phyloP scores from a whole-genome alignment of 2,888 invertebrate species.

The Chrysopilus asiliformis region DNA sequence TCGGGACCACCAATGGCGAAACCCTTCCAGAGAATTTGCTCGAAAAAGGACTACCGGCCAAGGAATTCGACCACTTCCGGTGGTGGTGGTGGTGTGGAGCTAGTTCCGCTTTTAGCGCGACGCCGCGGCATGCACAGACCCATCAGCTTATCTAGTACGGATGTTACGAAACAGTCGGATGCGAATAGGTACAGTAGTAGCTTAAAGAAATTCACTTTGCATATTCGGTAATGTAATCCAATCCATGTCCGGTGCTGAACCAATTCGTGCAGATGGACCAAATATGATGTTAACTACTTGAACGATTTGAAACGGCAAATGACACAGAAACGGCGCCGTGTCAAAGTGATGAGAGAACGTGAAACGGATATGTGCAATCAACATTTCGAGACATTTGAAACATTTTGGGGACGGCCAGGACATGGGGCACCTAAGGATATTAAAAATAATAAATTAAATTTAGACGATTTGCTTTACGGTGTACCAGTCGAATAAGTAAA shows the following conservation, averaged over 20 bases:
- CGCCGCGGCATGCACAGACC: constrained; percentile 44
- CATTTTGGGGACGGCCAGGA: constrained; percentile 70
- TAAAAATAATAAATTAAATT: constrained; percentile 31
- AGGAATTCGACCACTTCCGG: constrained; percentile 14
- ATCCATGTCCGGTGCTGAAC: neutral
- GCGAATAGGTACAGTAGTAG: constrained; percentile 36
- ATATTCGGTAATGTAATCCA: constrained; percentile 26
- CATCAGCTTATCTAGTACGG: constrained; percentile 42
- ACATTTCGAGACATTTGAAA: constrained; percentile 64
- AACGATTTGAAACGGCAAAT: constrained; percentile 42
- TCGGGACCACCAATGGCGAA: neutral
- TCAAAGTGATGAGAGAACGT: constrained; percentile 25
- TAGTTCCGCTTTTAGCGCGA: constrained; percentile 61
- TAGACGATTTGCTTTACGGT: constrained; percentile 37
- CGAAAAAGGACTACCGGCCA: neutral
- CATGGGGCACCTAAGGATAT: constrained; percentile 35
- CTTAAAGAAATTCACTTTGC: constrained; percentile 36
- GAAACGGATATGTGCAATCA: constrained; percentile 52
- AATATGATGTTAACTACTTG: constrained; percentile 36
- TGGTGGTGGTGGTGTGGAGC: constrained; percentile 49
- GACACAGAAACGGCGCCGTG: constrained; percentile 36
- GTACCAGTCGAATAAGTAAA: constrained; percentile 24
- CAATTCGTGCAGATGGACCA: constrained; percentile 22
- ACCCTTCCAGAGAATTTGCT: neutral
- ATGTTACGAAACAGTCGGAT: constrained; percentile 37